Evolutionary conservation across 1,140 invertebrate species (phyloP).

Genomic region (Tetragnatha versicolor): DNA sequence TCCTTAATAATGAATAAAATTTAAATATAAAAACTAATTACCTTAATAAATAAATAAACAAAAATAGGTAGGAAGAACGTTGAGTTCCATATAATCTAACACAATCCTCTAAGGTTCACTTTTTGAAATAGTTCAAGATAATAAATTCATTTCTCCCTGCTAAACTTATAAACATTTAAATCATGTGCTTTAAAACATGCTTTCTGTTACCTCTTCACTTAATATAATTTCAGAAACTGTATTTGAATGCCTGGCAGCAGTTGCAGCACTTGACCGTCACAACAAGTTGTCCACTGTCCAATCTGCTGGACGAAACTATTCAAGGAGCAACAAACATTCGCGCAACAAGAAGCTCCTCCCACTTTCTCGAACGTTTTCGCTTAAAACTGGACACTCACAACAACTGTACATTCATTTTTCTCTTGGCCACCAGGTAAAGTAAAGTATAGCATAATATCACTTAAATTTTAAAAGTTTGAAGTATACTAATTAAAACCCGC

Average conservation of each 20-base stretch:
- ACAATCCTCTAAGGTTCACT: too few relatives aligned
- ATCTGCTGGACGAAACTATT: conserved; percentile 75
- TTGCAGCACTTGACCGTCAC: conserved; percentile 72
- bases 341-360: conserved; percentile 66
- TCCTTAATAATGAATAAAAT: too few relatives aligned
- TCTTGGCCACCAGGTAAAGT: conserved; percentile 25
- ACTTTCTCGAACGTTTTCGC: conserved; percentile 37
- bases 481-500: background rate
- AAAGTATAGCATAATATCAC: background rate
- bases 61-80: too few relatives aligned
- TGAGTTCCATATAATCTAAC: too few relatives aligned
- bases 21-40: too few relatives aligned
- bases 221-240: conserved; percentile 45
- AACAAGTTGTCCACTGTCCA: conserved; percentile 75
- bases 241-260: conserved; percentile 67
- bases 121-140: too few relatives aligned
- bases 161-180: too few relatives aligned
- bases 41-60: too few relatives aligned
- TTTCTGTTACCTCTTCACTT: background rate
- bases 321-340: conserved; percentile 73
- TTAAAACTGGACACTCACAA: conserved; percentile 44
- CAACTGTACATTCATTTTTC: conserved; percentile 30
- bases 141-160: too few relatives aligned
- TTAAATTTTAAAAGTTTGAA: background rate
- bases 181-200: background rate